Evolutionary conservation across 1,140 invertebrate species (phyloP).

Genomic region (Amphibalanus amphitrite): DNA sequence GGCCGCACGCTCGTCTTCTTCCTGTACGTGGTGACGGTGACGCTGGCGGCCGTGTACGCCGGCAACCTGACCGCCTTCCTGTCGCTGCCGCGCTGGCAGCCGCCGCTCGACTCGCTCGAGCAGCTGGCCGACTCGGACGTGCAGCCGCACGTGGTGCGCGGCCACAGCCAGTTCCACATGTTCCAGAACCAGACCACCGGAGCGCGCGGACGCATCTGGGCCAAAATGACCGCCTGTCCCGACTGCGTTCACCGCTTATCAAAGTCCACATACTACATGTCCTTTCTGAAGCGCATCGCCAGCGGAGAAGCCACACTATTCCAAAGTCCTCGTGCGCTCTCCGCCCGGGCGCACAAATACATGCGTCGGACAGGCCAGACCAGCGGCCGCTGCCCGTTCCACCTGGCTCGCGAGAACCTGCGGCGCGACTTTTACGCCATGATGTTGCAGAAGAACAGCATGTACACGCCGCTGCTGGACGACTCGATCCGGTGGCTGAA

Average conservation of each 20-base stretch:
- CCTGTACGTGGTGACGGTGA: background rate
- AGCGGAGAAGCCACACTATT: background rate
- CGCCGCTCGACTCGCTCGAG: background rate
- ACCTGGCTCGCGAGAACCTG: background rate
- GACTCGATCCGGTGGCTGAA: background rate
- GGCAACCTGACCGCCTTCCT: constrained; percentile 1
- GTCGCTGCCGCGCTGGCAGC: background rate
- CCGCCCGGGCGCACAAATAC: background rate
- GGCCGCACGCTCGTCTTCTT: background rate
- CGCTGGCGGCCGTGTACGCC: background rate
- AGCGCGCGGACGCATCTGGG: background rate
- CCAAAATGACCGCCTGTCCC: background rate
- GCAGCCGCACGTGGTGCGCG: background rate
- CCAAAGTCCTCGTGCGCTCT: background rate
- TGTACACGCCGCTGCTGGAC: background rate
- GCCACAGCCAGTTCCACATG: background rate
- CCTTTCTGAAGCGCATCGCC: background rate
- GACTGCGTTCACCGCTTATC: background rate
- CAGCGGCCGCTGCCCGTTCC: background rate
- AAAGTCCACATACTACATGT: background rate
- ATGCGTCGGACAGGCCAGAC: background rate
- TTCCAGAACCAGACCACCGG: background rate
- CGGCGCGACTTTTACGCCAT: background rate
- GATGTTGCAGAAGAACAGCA: background rate
- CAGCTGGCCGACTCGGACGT: background rate